Conservation (phyloP, 2,113 vertebrate genomes). For the Girardinichthys multiradiatus region DNA sequence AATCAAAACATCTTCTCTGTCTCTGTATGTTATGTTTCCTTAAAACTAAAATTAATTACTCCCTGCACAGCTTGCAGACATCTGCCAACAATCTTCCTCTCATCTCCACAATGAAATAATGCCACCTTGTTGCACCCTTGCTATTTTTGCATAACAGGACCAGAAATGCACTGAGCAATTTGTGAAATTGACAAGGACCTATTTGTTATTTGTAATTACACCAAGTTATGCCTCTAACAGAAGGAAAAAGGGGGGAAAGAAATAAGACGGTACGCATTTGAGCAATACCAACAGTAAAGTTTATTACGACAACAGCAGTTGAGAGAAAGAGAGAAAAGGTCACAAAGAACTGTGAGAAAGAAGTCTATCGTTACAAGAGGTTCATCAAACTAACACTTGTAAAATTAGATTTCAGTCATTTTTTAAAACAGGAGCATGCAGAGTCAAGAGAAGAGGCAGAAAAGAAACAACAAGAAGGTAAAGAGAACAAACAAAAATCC, state of each 20-base stretch:
- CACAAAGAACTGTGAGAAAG: slow-evolving; percentile 88
- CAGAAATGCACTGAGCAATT: slow-evolving; percentile 72
- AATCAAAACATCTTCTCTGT: slow-evolving; percentile 12
- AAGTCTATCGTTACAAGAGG: slow-evolving; percentile 89
- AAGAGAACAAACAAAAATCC: slow-evolving; percentile 64
- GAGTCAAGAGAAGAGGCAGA: slow-evolving; percentile 64
- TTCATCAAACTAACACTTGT: slow-evolving; percentile 82
- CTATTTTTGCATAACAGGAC: slow-evolving; percentile 47
- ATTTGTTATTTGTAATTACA: slow-evolving; percentile 40
- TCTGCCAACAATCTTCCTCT: slow-evolving; percentile 33
- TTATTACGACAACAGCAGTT: slow-evolving; percentile 98
- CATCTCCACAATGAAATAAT: slow-evolving; percentile 31
- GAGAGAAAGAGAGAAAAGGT: slow-evolving; percentile 82
- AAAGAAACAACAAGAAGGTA: slow-evolving; percentile 68
- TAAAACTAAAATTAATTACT: slow-evolving; percentile 16
- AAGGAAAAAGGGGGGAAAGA: slow-evolving; percentile 69
- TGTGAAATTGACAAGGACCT: slow-evolving; percentile 87
- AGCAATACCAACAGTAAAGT: slow-evolving; percentile 97
- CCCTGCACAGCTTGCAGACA: slow-evolving; percentile 5
- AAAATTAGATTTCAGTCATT: slow-evolving; percentile 77
- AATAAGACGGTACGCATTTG: slow-evolving; percentile 89
- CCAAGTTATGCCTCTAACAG: slow-evolving; percentile 48
- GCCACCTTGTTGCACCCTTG: slow-evolving; percentile 32
- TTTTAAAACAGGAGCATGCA: slow-evolving; percentile 84
- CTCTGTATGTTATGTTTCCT: slow-evolving; percentile 22